These are phyloP conservation scores for Thereva nobilitata DNA, from an alignment of 2,888 invertebrate species.

Conservation along the genomic window DNA sequence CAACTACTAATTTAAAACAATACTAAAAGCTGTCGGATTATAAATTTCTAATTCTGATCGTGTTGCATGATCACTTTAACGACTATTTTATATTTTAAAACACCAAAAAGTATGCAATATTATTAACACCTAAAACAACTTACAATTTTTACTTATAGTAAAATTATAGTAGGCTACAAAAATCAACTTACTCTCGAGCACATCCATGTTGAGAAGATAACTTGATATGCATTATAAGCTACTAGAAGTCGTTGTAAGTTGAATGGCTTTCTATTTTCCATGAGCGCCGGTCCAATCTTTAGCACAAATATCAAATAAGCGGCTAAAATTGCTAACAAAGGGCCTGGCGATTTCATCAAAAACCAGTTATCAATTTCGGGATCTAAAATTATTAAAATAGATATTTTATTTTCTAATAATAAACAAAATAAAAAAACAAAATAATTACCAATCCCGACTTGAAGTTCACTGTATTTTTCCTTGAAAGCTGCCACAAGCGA, in stretches of 20 bases:
- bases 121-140: not conserved
- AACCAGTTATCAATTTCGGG: conserved; percentile 77
- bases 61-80: no score
- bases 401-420: not conserved
- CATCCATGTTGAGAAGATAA: conserved; percentile 79
- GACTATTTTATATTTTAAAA: not conserved
- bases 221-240: conserved; percentile 86
- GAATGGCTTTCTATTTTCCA: conserved; percentile 74
- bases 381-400: conserved; percentile 61
- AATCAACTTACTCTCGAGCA: conserved; percentile 52
- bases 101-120: conserved; percentile 2
- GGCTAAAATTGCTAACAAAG: conserved; percentile 67
- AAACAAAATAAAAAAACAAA: not conserved
- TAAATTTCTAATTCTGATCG: no score
- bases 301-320: conserved; percentile 74
- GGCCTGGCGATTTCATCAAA: conserved; percentile 75
- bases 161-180: not conserved
- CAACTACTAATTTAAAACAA: no score
- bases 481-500: conserved; percentile 34
- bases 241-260: conserved; percentile 74
- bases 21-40: no score
- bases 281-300: conserved; percentile 74
- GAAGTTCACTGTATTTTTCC: conserved; percentile 37
- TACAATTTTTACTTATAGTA: no score
- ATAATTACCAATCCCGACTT: conserved; percentile 40